Evolutionary conservation across 2,888 invertebrate species (phyloP), one percentile per base, ranked within the genome.

Genomic region (Pemphredon lugubris): DNA sequence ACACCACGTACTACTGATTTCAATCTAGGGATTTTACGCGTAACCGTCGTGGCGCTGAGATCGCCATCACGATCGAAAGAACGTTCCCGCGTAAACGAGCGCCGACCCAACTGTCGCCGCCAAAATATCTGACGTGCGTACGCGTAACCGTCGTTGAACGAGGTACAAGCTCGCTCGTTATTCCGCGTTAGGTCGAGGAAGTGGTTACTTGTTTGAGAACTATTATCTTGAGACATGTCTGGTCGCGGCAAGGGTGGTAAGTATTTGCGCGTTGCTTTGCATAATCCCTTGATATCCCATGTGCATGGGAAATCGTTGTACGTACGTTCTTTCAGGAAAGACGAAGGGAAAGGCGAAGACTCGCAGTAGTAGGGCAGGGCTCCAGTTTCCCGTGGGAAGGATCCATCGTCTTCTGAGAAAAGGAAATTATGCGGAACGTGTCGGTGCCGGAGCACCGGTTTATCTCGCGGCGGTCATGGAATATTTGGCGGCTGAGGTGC

Each of bases 401-500:
- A 91, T 93, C 65, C 92, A 92, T 84, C 92, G 92, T 77, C 91
- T 92, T 11, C 85, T 93, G 1, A 87, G 91, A 0, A 92, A 92
- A 75, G 93, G 93, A 2, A 92, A 93, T 85, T 93, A 91, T 79
- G 93, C 93, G 0, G 92, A 92, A 26, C 87, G 93, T 23, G 90
- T 93, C 0, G 92, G 92, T 0, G 89, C 90, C 47, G 92, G 92
- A 0, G 92, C 93, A 0, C 90, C 92, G 0, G 90, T 93, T 1
- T 93, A 91, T 76, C 78, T 93, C 0, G 91, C 92, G 0, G 92
- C 92, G 4, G 93, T 92, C 0, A 85, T 94, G 82, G 94, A 94
- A 78, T 94, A 94, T 76, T 84, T 94, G 20, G 92, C 94, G 0
- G 94, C 94, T 14, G 95, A 95, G 90, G 92, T 94, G 14, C 82